Evolutionary conservation across 2,888 invertebrate genomes (phyloP).

Genomic region (Cheilosia scutellata): DNA sequence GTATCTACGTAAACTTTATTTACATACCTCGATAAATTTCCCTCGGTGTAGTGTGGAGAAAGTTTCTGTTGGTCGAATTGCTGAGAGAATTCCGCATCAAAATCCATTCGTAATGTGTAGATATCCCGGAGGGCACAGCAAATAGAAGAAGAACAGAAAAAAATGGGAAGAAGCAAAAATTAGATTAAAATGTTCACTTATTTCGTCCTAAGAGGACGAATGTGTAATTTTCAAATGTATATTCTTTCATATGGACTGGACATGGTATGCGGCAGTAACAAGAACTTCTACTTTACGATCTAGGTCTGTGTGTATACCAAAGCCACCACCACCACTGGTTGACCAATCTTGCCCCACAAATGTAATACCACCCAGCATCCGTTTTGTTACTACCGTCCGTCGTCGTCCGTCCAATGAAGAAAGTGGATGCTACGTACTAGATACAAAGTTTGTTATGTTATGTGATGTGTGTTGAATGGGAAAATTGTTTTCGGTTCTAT

Average conservation of each 20-base stretch:
- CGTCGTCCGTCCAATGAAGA: not conserved
- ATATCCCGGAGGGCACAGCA: constrained; percentile 3
- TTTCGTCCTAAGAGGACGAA: constrained; percentile 70
- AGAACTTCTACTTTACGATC: constrained; percentile 57
- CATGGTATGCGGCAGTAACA: constrained; percentile 61
- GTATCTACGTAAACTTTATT: constrained; percentile 13
- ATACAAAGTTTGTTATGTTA: constrained; percentile 23
- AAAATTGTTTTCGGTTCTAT: constrained; percentile 26
- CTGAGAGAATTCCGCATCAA: constrained; percentile 82
- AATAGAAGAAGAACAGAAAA: not conserved
- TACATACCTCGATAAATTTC: constrained; percentile 91
- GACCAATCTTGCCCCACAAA: not conserved
- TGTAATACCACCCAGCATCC: constrained; percentile 2
- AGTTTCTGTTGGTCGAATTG: constrained; percentile 90
- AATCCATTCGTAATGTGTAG: constrained; percentile 42
- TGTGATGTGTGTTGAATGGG: constrained; percentile 29
- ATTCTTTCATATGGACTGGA: constrained; percentile 43
- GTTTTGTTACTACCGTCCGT: constrained; percentile 1
- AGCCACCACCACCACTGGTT: constrained; percentile 26
- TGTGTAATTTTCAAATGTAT: constrained; percentile 69
- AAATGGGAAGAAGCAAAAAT: constrained; percentile 60
- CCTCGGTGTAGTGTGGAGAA: constrained; percentile 88
- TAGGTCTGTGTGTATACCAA: constrained; percentile 13
- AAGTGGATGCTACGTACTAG: not conserved
- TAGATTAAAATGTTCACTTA: constrained; percentile 75